Evolutionary conservation across 2,888 invertebrate genomes (phyloP), one percentile per base, ranked within the genome.

Genomic region (Macrostomum cliftonense): DNA sequence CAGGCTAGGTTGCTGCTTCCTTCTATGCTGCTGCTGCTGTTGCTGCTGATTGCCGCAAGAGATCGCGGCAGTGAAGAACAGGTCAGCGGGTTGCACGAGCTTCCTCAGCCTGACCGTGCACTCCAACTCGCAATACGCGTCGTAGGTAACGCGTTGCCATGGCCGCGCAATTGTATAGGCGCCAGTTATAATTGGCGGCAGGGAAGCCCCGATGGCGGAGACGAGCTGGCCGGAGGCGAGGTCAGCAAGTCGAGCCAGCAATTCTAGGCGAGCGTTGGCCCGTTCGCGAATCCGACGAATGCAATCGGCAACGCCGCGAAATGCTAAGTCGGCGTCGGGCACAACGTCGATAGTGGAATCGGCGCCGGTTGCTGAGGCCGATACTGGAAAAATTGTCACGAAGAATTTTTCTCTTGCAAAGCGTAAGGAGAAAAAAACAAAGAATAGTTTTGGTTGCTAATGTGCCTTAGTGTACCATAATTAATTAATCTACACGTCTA

Each of bases 221-320:
- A 28, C 28, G 4, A 28, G 9, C 5, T 28, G 28, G 9, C 28
- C 28, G 28, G 28, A 4, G 4, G 77, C 77, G 37, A 78, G 61
- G 45, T 75, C 72, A 56, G 79, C 79, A 46, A 89, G 75, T 66
- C 88, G 87, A 53, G 76, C 77, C 62, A 82, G 81, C 20, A 89
- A 73, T 50, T 78, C 77, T 38, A 82, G 73, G 59, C 88, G 77
- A 0, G 82, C 79, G 56, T 77, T 77, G 54, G 87, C 75, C 37
- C 87, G 76, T 55, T 77, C 77, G 56, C 79, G 78, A 45, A 88
- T 75, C 40, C 79, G 77, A 56, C 78, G 77, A 51, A 89, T 75
- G 2, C 83, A 79, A 56, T 77, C 77, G 62, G 84, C 83, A 47
- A 86, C 81, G 58, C 77, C 79, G 43, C 78, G 77, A 28, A 28